Evolutionary conservation across 2,797 vertebrate species (phyloP).

Genomic region (Mormyrops attenuatus): DNA sequence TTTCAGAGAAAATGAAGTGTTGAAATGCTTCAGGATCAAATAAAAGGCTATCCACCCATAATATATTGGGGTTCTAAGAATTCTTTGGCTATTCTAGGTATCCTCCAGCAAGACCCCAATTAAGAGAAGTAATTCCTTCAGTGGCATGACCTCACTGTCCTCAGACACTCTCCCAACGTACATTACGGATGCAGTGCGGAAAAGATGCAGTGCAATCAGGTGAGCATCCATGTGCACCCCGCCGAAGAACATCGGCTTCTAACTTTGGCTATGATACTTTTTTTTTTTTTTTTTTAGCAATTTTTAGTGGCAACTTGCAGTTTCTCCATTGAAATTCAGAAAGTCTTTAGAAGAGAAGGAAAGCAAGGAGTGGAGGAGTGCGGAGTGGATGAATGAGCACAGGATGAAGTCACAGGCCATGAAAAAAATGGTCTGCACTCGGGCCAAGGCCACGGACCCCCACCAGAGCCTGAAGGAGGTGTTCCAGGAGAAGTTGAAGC

Average conservation of each 20-base stretch:
- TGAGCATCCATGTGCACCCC: constrained; percentile 40
- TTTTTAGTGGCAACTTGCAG: constrained; percentile 6
- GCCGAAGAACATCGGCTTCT: background rate
- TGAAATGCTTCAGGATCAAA: background rate
- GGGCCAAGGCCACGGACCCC: constrained; percentile 83
- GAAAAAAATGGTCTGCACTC: constrained; percentile 65
- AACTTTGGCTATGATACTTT: background rate
- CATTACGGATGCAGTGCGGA: constrained; percentile 82
- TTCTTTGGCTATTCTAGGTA: constrained; percentile 45
- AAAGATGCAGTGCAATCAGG: constrained; percentile 78
- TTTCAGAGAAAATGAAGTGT: background rate
- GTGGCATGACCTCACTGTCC: constrained; percentile 74
- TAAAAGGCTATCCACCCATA: too few relatives aligned
- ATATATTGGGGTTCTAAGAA: background rate
- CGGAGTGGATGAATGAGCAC: constrained; percentile 71
- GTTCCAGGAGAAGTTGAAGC: constrained; percentile 68
- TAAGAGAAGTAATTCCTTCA: constrained; percentile 67
- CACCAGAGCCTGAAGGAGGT: constrained; percentile 78
- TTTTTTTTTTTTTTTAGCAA: background rate
- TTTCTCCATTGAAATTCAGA: constrained; percentile 51
- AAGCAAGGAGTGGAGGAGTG: constrained; percentile 59
- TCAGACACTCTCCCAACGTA: constrained; percentile 80
- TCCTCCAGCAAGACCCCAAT: constrained; percentile 44
- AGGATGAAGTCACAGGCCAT: constrained; percentile 71
- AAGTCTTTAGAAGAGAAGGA: constrained; percentile 71